Base-by-base conservation (phyloP, 1,140 invertebrate genomes). In the Temnothorax curvispinosus region DNA sequence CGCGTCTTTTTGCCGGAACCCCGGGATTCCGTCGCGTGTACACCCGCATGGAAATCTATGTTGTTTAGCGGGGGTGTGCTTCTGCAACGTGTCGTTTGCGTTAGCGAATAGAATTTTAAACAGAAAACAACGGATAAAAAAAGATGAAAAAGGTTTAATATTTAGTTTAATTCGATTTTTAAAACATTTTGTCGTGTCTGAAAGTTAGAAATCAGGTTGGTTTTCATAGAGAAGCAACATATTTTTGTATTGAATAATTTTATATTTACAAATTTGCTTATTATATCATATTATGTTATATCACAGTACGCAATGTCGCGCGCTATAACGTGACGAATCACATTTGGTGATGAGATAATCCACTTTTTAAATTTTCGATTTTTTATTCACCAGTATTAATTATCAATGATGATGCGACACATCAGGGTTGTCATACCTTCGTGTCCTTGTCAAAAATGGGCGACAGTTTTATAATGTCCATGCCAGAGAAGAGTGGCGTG, bases 1-100 rank as follows among this genome's bases (percentile, higher is more conserved):
- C 90, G 91, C 86, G 90, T 89, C 89, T 89, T 89, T 89, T 75
- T 50, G 27, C 41, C 65, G 27, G 54, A 8, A 62, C 18, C 41
- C 32, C 41, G 13, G 52, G 21, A 72, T 82, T 82, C 67, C 78
- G 67, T 74, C 80, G 67, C 80, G 80, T 82, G 54, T 74, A 74
- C 52, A 32, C 11, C 15, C 21, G 50, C 41, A 54, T 80, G 56
- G 21, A 77, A 32, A 32, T 78, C n/a, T 27, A 56, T 38, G 41
- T 54, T 65, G 38, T 47, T 27, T 13, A 15, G 18, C 62, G 35
- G 32, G 77, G 32, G n/a, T 60, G 41, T 27, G 18, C 6, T 47
- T 52, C 18, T 21, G 27, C 41, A 50, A 50, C 13, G 11, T 38
- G 9, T 80, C 18, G 27, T 11, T 54, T 35, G 44, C 32, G 62